Percentiles rank a stretch among this genome's conserved stretches.
These are phyloP conservation scores for Meloidogyne floridensis DNA, from an alignment of 1,140 invertebrate species.

Conservation along the genomic window DNA sequence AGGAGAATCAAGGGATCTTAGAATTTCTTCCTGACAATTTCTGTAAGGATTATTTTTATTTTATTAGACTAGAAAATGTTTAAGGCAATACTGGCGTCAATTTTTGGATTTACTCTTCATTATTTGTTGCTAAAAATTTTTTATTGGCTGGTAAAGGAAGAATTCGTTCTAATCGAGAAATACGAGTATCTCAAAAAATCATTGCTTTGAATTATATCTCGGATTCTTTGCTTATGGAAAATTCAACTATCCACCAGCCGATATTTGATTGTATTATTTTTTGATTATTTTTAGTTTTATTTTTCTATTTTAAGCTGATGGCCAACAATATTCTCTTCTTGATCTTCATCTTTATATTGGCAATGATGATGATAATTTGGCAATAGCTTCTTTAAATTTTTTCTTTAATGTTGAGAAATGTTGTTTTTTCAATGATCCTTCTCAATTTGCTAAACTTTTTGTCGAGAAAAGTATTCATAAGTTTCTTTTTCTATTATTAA, in stretches of 20 bases:
- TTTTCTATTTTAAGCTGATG: slow-evolving; percentile 20
- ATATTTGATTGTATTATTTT: slow-evolving; percentile 10
- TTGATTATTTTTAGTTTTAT: background rate
- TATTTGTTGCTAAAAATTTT: slow-evolving; percentile 14
- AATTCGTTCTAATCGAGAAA: slow-evolving; percentile 21
- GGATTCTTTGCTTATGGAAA: background rate
- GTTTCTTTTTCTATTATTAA: background rate
- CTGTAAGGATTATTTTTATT: background rate
- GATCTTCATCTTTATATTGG: slow-evolving; percentile 22
- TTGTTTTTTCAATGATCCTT: slow-evolving; percentile 21
- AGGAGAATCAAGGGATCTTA: background rate
- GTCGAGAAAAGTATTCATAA: background rate
- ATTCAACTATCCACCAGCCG: background rate
- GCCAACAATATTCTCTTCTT: background rate
- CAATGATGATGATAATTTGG: slow-evolving; percentile 30
- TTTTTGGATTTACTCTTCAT: slow-evolving; percentile 26
- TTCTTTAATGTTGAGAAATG: slow-evolving; percentile 31
- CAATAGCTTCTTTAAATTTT: slow-evolving; percentile 29
- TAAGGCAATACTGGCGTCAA: background rate
- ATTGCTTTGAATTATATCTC: slow-evolving; percentile 21
- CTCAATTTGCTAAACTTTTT: background rate
- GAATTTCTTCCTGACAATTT: slow-evolving; percentile 2
- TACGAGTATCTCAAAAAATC: slow-evolving; percentile 28
- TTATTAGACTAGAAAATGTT: background rate
- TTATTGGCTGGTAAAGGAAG: slow-evolving; percentile 14